Evolutionary conservation across 2,888 invertebrate species (phyloP), one percentile per base, ranked within the genome.

Genomic region (Linnaemya tessellans): DNA sequence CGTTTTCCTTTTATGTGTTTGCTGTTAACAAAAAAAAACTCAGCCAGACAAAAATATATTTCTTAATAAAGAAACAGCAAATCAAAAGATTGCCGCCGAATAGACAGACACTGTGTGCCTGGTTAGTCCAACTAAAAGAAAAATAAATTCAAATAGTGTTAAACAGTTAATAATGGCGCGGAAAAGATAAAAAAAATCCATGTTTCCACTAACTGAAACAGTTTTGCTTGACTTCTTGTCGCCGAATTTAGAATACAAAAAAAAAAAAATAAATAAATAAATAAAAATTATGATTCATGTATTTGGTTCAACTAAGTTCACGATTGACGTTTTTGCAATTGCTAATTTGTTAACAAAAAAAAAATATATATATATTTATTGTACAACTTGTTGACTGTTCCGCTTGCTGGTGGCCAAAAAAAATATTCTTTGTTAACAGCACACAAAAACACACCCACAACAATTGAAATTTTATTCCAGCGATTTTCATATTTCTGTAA

Each of bases 1-100:
- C 15, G n/a, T 43, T 77, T 60, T n/a, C 9, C 18, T 18, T 13
- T 67, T 65, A 43, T 54, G 13, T 22, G 11, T 49, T 15, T 46
- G 10, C 1, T 2, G 38, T 30, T 35, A 58, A 51, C 20, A 64
- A 70, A 71, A 54, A 64, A 70, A 71, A 54, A 71, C 56, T 56
- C 13, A 78, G 58, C 30, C 65, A 49, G 60, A 73, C 77, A 60
- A 67, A 70, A 73, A 67, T 68, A 67, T 78, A 60, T 78, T 78
- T 78, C 73, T 83, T 65, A 41, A 41, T 1, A 41, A 41, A 54
- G n/a, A 38, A 35, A n/a, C 41, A 49, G 30, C 8, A 20, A 54
- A 62, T 79, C 62, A 70, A 79, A 80, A 67, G 80, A 51, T 25
- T 75, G 84, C 84, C 84, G 84, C 84, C 80, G 60, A 60, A 70